Conservation (phyloP, 53 echinoderm and acorn worm species). For the Apostichopus leukothele region DNA sequence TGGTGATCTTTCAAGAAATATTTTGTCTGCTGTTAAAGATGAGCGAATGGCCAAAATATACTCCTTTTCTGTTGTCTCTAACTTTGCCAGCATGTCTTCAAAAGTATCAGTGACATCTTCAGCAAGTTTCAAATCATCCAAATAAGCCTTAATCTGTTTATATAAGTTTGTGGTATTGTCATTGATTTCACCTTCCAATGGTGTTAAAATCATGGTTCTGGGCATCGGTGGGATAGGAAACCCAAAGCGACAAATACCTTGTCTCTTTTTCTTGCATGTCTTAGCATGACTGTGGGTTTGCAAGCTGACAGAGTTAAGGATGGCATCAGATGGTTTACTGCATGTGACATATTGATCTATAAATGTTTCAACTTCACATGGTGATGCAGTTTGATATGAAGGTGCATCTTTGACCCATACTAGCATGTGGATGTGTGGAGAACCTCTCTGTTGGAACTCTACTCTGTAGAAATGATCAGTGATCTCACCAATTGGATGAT, state of each 20-base stretch:
- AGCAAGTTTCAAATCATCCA: conserved; percentile 9
- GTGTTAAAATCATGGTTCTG: conserved; percentile 27
- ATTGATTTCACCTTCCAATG: background rate
- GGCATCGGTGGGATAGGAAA: conserved; percentile 45
- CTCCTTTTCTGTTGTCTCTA: conserved; percentile 28
- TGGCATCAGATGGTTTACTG: conserved; percentile 12
- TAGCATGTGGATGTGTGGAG: conserved; percentile 33
- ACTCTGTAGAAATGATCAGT: conserved; percentile 47
- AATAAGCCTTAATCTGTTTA: background rate
- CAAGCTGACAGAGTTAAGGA: background rate
- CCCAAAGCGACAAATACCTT: conserved; percentile 35
- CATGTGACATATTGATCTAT: conserved; percentile 27
- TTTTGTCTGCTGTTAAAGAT: conserved; percentile 34
- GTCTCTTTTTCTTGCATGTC: conserved; percentile 45
- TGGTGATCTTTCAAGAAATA: conserved; percentile 52
- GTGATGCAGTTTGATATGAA: background rate
- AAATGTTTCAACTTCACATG: background rate
- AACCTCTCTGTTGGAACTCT: conserved; percentile 55
- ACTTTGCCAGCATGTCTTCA: conserved; percentile 28
- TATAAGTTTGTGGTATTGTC: background rate
- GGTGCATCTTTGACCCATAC: conserved; percentile 17
- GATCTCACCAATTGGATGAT: conserved; percentile 48
- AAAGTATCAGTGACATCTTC: background rate
- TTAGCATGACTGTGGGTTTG: conserved; percentile 47
- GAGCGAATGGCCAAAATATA: conserved; percentile 51